phyloP scores from a whole-genome alignment of 2,113 vertebrate genomes.

The Catharus fuscescens region DNA sequence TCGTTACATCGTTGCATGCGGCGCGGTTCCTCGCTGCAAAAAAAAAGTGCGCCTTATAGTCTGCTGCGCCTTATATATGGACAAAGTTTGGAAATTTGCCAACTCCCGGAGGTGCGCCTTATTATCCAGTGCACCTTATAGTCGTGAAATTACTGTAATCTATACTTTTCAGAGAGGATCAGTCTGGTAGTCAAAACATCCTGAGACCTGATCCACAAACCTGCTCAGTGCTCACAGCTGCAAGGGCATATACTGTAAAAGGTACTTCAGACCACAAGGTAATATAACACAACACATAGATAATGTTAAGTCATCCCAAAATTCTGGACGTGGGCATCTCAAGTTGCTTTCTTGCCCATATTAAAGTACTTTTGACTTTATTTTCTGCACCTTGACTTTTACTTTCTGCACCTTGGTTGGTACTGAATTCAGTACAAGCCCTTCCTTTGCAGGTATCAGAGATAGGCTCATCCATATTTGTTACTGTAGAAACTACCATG shows the following conservation, averaged over 20 bases:
- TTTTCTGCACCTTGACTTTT: background rate
- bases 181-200: background rate
- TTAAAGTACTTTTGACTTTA: background rate
- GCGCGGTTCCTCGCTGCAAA: no score
- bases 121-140: no score
- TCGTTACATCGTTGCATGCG: no score
- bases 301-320: background rate
- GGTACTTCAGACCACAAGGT: background rate
- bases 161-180: background rate
- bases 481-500: background rate
- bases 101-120: no score
- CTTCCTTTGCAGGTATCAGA: background rate
- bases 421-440: background rate
- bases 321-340: background rate
- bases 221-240: background rate
- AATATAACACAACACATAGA: background rate
- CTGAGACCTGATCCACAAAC: background rate
- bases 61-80: no score
- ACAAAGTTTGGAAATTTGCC: no score
- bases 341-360: background rate
- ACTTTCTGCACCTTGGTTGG: background rate
- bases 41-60: no score
- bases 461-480: background rate
- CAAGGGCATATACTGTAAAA: background rate
- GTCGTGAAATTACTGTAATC: background rate